Evolutionary conservation across 1,140 invertebrate genomes (phyloP).

Genomic region (Microplitis demolitor): DNA sequence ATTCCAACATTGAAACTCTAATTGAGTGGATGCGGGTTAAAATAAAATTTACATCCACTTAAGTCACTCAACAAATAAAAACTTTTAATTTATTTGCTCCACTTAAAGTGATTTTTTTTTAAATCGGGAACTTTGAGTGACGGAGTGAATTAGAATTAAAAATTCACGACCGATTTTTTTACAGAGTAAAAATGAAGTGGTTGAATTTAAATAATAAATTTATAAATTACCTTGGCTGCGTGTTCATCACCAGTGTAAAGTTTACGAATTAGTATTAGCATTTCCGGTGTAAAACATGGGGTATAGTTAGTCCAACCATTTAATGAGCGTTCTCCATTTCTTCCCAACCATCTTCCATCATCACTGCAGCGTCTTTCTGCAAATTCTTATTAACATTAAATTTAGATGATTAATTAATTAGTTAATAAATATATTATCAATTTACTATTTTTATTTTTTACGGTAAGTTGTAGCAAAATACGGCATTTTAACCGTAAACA

Average conservation of each 20-base stretch:
- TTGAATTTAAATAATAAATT: background rate
- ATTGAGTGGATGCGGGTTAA: too few relatives aligned
- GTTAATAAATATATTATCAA: background rate
- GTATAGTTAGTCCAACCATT: conserved; percentile 88
- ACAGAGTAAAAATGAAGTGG: background rate
- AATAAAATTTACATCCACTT: too few relatives aligned
- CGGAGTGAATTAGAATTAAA: background rate
- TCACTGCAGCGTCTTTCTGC: conserved; percentile 75
- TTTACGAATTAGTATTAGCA: conserved; percentile 67
- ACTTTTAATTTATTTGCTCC: background rate
- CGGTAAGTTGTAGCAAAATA: too few relatives aligned
- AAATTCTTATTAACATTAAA: conserved; percentile 64
- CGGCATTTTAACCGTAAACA: too few relatives aligned
- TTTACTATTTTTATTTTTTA: background rate
- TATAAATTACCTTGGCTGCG: conserved; percentile 49
- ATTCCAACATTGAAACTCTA: too few relatives aligned
- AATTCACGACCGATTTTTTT: background rate
- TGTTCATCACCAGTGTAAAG: conserved; percentile 65
- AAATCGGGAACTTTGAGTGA: background rate
- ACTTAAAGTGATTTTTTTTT: background rate
- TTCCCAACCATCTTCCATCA: conserved; percentile 76
- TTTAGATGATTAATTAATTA: background rate
- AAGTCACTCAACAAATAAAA: background rate
- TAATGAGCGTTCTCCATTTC: conserved; percentile 42
- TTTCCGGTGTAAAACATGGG: conserved; percentile 78